Conservation (phyloP, 2,797 vertebrate genomes). For the Muscicapa striata region DNA sequence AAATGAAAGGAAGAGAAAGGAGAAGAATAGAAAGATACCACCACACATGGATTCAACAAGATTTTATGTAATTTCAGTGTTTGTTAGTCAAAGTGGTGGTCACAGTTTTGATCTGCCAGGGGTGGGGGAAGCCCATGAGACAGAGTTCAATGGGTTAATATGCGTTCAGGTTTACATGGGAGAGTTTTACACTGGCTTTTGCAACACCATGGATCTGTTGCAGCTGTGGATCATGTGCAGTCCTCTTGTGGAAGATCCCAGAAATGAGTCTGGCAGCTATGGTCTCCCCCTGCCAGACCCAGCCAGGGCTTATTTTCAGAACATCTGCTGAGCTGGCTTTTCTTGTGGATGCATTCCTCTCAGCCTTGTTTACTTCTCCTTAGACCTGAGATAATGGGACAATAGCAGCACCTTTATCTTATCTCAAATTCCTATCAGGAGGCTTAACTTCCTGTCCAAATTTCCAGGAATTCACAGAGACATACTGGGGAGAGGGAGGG, state of each 20-base stretch:
- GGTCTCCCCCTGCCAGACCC: neutral
- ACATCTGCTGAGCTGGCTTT: neutral
- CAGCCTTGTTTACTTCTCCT: neutral
- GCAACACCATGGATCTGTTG: neutral
- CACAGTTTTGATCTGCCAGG: neutral
- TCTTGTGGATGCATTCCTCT: neutral
- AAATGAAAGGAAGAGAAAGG: neutral
- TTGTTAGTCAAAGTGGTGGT: neutral
- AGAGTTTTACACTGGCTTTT: neutral
- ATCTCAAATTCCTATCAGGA: neutral
- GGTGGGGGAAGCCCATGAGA: neutral
- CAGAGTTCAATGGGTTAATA: neutral
- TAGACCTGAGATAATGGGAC: neutral
- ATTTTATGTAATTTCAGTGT: neutral
- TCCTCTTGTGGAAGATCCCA: neutral
- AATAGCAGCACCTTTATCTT: neutral
- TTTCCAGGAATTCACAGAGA: neutral
- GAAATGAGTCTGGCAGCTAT: neutral
- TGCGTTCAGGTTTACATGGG: neutral
- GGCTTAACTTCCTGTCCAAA: neutral
- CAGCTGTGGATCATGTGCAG: too few relatives aligned
- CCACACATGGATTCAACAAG: neutral
- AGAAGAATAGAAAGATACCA: neutral
- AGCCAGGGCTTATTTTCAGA: neutral
- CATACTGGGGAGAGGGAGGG: neutral